These are phyloP conservation scores for Physella acuta DNA, from an alignment of 1,140 invertebrate genomes.

Conservation along the genomic window DNA sequence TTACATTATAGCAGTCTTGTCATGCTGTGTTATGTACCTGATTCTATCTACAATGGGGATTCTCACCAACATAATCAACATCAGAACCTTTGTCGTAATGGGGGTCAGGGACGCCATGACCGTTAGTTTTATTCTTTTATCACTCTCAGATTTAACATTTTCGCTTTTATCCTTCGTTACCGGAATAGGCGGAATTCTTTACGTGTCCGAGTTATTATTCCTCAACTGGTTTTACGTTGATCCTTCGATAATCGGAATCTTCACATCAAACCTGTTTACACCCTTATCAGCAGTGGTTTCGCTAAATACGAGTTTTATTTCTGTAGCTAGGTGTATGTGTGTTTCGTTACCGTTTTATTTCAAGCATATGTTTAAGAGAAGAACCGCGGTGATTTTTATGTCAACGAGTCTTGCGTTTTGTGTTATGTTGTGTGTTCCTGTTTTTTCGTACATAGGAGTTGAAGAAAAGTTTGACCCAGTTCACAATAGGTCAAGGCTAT, in stretches of 20 bases:
- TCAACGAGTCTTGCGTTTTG: neutral
- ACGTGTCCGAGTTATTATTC: neutral
- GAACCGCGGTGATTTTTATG: neutral
- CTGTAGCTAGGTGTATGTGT: constrained; percentile 3
- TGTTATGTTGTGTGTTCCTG: neutral
- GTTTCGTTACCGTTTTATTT: neutral
- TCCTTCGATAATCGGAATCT: neutral
- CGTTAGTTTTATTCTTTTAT: neutral
- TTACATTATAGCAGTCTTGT: neutral
- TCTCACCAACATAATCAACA: constrained; percentile 6
- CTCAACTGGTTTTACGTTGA: no score
- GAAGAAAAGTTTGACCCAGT: neutral
- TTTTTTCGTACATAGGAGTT: constrained; percentile 9
- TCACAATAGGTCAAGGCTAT: neutral
- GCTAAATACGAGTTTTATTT: neutral
- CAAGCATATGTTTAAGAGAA: neutral
- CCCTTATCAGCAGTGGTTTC: neutral
- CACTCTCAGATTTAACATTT: neutral
- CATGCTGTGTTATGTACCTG: neutral
- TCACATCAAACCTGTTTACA: neutral
- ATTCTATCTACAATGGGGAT: neutral
- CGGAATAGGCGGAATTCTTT: neutral
- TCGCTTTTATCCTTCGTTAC: neutral
- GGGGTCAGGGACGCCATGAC: constrained; percentile 8
- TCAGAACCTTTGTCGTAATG: constrained; percentile 16